phyloP scores from a whole-genome alignment of 2,888 invertebrate genomes.

The Listrodromus nycthemerus region DNA sequence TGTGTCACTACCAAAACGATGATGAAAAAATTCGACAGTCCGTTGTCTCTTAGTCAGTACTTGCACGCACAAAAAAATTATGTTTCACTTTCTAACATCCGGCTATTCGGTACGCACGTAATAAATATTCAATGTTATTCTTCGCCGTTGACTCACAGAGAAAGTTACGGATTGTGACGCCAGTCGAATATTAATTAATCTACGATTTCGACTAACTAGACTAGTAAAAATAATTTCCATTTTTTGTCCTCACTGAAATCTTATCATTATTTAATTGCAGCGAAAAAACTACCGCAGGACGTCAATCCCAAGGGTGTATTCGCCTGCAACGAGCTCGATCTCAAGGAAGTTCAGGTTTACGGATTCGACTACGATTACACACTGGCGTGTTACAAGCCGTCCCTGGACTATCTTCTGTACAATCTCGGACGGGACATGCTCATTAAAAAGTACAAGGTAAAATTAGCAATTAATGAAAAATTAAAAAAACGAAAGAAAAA shows the following conservation, averaged over 20 bases:
- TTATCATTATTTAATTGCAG: conserved; percentile 84
- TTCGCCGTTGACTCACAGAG: conserved; percentile 62
- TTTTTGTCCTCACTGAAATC: background rate
- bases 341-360: conserved; percentile 96
- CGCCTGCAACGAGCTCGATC: conserved; percentile 97
- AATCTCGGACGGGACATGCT: conserved; percentile 95
- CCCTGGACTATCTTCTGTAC: conserved; percentile 95
- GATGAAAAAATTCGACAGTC: conserved; percentile 48
- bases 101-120: conserved; percentile 35
- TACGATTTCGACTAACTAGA: conserved; percentile 1
- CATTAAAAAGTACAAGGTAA: conserved; percentile 94
- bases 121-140: conserved; percentile 62
- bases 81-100: conserved; percentile 63
- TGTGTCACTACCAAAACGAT: conserved; percentile 39
- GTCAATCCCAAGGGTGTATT: conserved; percentile 96
- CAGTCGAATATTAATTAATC: conserved; percentile 47
- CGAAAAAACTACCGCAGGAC: conserved; percentile 94
- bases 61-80: conserved; percentile 22
- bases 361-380: conserved; percentile 99
- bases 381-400: conserved; percentile 96
- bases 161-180: conserved; percentile 45
- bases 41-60: conserved; percentile 23
- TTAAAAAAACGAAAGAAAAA: background rate
- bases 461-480: conserved; percentile 1
- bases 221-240: background rate